Base-by-base conservation (phyloP, 2,888 invertebrate genomes). In the Apocheima hispidaria region DNA sequence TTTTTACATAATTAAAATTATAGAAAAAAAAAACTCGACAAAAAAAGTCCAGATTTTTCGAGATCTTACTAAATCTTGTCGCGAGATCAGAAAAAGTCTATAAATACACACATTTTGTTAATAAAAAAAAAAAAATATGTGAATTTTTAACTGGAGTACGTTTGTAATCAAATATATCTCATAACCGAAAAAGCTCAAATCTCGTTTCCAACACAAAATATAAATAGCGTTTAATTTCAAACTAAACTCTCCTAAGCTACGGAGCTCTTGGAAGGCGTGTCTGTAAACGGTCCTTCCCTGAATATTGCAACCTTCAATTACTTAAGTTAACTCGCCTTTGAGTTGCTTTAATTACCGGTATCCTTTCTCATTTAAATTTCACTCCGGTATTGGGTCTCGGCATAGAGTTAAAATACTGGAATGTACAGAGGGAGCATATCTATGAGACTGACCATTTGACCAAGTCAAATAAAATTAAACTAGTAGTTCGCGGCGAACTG, bases 241-340 rank as follows among this genome's bases (percentile, higher is more conserved):
- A 51, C 40, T 50, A 33, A 48, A 51, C 40, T 50, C 28, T 55
- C 18, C 18, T 49, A 48, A 57, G 36, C 61, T 60, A 36, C 35
- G 36, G 44, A 43, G 46, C 36, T 23, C 28, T 23, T 41, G 12
- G 35, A 33, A 58, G 56, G 52, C 43, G 55, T 38, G 18, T 38
- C 40, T 35, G 54, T 54, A 36, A 35, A 52, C 54, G 33, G 46
- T 51, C 65, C 63, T 55, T 59, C 67, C 59, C 77, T 66, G 68
- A 74, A 74, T 62, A 74, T 77, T 79, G 79, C 80, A 81, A 81
- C 82, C 84, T 82, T 81, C 83, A 86, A 86, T 86, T 85, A 86
- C 82, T 83, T 78, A 78, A 72, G 76, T 77, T 77, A 82, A 79
- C 75, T 71, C 78, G 75, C 72, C 78, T 79, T 77, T 73, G 76